phyloP scores from a whole-genome alignment of 35 echinoderm and acorn worm genomes.

The Chiridota heheva region DNA sequence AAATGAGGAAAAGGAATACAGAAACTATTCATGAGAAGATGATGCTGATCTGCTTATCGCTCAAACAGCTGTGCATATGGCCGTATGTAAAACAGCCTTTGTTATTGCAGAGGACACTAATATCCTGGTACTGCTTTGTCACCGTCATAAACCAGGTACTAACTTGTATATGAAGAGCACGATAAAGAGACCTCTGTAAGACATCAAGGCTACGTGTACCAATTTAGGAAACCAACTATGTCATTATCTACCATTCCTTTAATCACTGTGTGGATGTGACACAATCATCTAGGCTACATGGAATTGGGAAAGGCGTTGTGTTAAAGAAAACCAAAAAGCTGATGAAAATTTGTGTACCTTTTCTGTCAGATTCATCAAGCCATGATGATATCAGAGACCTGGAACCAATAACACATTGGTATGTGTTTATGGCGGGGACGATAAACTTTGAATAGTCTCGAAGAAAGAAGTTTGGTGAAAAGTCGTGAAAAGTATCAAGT shows the following conservation, averaged over 20 bases:
- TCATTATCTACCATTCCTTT: too few species aligned
- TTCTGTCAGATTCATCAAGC: not conserved
- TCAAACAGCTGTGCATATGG: too few species aligned
- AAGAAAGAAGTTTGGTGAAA: slow-evolving; percentile 15
- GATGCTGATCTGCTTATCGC: slow-evolving; percentile 43
- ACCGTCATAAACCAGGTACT: not conserved
- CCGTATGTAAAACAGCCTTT: too few species aligned
- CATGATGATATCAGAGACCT: not conserved
- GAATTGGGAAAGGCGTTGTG: slow-evolving; percentile 11
- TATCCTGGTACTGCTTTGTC: slow-evolving; percentile 4
- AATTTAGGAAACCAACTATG: too few species aligned
- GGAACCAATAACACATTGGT: not conserved
- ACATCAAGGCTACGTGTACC: too few species aligned
- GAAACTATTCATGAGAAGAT: too few species aligned
- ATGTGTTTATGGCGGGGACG: not conserved
- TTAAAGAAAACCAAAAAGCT: not conserved
- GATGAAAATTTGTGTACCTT: not conserved
- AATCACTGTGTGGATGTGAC: too few species aligned
- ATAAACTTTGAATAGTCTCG: slow-evolving; percentile 8
- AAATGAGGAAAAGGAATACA: too few species aligned
- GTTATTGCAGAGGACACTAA: slow-evolving; percentile 28
- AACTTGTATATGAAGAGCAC: not conserved
- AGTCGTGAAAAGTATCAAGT: not conserved
- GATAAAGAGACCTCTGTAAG: too few species aligned
- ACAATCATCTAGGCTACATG: not conserved